These are phyloP conservation scores for Cephus sareptanus DNA, from an alignment of 2,888 invertebrate species.

Conservation along the genomic window DNA sequence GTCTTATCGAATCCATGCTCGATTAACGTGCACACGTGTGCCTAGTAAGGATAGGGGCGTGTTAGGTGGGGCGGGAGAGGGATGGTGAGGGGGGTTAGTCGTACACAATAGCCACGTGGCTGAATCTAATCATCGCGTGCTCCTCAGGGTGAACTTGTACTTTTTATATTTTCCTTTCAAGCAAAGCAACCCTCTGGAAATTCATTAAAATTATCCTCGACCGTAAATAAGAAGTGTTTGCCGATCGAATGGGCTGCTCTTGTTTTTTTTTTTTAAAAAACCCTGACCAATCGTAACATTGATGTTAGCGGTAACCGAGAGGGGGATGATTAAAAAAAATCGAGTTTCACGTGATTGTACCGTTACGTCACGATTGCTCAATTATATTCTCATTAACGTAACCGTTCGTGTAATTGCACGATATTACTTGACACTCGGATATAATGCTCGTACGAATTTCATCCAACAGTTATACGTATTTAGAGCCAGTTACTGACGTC, in stretches of 20 bases:
- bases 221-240: too few relatives aligned
- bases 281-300: neutral
- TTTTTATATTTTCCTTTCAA: neutral
- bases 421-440: too few relatives aligned
- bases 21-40: slow-evolving; percentile 36
- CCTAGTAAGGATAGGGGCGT: slow-evolving; percentile 14
- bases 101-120: slow-evolving; percentile 52
- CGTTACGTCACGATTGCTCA: too few relatives aligned
- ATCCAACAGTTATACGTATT: too few relatives aligned
- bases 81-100: slow-evolving; percentile 24
- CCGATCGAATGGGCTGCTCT: neutral
- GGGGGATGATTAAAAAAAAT: too few relatives aligned
- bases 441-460: too few relatives aligned
- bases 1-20: slow-evolving; percentile 41
- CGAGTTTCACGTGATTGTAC: too few relatives aligned
- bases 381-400: too few relatives aligned
- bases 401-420: too few relatives aligned
- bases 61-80: slow-evolving; percentile 33
- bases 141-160: neutral
- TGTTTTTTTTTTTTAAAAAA: neutral
- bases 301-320: too few relatives aligned
- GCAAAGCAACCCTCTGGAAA: slow-evolving; percentile 35
- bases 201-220: slow-evolving; percentile 30
- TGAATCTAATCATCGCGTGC: slow-evolving; percentile 50
- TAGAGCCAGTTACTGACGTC: too few relatives aligned